Evolutionary conservation across 1,140 invertebrate species (phyloP).

Genomic region (Microplitis demolitor): DNA sequence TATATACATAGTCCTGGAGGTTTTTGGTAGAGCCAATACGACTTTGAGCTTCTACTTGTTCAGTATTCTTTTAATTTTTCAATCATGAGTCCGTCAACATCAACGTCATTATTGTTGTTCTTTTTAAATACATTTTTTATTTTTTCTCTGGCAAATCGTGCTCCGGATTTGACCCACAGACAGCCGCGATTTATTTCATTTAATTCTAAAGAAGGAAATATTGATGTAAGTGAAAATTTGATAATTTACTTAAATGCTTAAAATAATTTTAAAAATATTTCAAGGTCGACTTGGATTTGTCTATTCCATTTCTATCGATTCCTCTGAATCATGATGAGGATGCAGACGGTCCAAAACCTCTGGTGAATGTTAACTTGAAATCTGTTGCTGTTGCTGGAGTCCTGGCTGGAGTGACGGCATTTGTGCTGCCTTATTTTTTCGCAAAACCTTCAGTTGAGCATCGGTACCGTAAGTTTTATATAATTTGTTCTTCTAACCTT

Average conservation of each 20-base stretch:
- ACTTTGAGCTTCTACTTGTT: constrained; percentile 10
- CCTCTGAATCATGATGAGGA: constrained; percentile 36
- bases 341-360: constrained; percentile 26
- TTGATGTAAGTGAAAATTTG: constrained; percentile 40
- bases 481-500: neutral
- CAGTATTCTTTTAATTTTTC: neutral
- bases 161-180: neutral
- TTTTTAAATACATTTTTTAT: neutral
- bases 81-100: neutral
- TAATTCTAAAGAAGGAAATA: constrained; percentile 35
- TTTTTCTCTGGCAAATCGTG: neutral
- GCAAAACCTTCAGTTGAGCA: constrained; percentile 29
- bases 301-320: constrained; percentile 50
- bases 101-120: neutral
- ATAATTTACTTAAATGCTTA: neutral
- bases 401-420: constrained; percentile 35
- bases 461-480: constrained; percentile 36
- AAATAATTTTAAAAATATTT: neutral
- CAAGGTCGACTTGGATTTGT: constrained; percentile 48
- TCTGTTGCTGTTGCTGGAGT: constrained; percentile 43
- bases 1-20: constrained; percentile 22
- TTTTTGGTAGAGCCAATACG: constrained; percentile 1
- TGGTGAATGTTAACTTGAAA: constrained; percentile 46
- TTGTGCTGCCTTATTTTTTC: constrained; percentile 42
- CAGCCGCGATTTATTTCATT: constrained; percentile 42